Base-by-base conservation (phyloP, 2,797 vertebrate genomes). In the Semaprochilodus insignis region DNA sequence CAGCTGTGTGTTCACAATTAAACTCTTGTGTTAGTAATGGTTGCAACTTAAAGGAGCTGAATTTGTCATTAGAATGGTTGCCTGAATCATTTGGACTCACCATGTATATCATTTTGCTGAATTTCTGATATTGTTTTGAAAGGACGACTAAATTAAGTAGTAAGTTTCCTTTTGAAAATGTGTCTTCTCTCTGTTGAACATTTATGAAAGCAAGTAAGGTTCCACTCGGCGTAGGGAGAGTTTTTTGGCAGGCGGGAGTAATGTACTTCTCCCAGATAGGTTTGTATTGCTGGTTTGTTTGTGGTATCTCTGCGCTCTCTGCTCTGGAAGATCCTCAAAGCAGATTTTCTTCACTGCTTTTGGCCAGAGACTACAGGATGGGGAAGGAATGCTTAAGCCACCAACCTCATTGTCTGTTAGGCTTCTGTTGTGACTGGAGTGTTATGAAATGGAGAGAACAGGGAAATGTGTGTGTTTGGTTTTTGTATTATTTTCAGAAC, bases 311-410 rank as follows among this genome's bases (percentile, higher is more conserved):
- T 25, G 73, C 62, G 54, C 65, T 57, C 15, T 51, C 34, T 63
- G 65, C 65, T 51, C 44, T 82, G 76, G 73, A 78, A 31, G 69
- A 55, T 77, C 44, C 8, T 77, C 73, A 78, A 48, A 79, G 78
- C 71, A 73, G 78, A 57, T 80, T 74, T 81, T 52, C 74, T 83
- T 80, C 44, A 79, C 40, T 4, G 65, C 23, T 71, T 80, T 81
- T 78, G 86, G 63, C 62, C 17, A 62, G 72, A 63, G 81, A 80
- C 62, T 71, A 62, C 25, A 60, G 21, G 59, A 73, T 63, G 74
- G 81, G 81, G 83, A 73, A 72, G 83, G 83, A 79, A 81, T 71
- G 66, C 36, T 11, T 44, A 16, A 81, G 76, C 77, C 77, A 70
- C 63, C 70, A 67, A n/a, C 79, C 78, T 65, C 65, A 81, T 81